Percentiles rank a stretch among this genome's conserved stretches.
Evolutionary conservation across 2,113 vertebrate species (phyloP).

Genomic region (Coryphaenoides rupestris): DNA sequence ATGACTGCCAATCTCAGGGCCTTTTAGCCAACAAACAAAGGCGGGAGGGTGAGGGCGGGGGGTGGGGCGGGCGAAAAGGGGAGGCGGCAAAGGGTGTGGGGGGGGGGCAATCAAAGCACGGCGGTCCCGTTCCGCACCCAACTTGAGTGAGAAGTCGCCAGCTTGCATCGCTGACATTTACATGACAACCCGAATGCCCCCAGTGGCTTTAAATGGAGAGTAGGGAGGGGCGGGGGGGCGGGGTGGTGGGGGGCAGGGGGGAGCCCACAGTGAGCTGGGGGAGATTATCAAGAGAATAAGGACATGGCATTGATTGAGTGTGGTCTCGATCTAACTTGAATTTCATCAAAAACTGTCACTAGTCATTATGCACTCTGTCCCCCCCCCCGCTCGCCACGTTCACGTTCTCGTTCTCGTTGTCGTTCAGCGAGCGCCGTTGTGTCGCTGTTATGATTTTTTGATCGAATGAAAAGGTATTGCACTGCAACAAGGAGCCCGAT

Average conservation of each 20-base stretch:
- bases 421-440: too few species aligned
- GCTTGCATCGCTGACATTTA: conserved; percentile 19
- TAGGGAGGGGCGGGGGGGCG: too few species aligned
- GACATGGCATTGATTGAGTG: conserved; percentile 13
- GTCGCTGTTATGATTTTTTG: background rate
- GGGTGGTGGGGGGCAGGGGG: conserved; percentile 21
- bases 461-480: too few species aligned
- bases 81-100: too few species aligned
- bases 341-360: background rate
- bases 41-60: conserved; percentile 20
- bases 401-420: too few species aligned
- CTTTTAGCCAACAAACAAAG: conserved; percentile 56
- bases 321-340: conserved; percentile 5
- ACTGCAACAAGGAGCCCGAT: too few species aligned
- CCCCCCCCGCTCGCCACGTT: too few species aligned
- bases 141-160: conserved; percentile 44
- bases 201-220: conserved; percentile 23
- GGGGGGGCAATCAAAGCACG: conserved; percentile 47
- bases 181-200: conserved; percentile 24
- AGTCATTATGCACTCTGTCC: background rate
- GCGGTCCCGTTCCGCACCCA: conserved; percentile 31
- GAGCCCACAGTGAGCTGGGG: conserved; percentile 21
- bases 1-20: conserved; percentile 55
- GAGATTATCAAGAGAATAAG: conserved; percentile 2
- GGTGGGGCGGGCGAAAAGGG: too few species aligned